Base-by-base conservation (phyloP, 2,113 vertebrate genomes). In the Polypterus bichir region DNA sequence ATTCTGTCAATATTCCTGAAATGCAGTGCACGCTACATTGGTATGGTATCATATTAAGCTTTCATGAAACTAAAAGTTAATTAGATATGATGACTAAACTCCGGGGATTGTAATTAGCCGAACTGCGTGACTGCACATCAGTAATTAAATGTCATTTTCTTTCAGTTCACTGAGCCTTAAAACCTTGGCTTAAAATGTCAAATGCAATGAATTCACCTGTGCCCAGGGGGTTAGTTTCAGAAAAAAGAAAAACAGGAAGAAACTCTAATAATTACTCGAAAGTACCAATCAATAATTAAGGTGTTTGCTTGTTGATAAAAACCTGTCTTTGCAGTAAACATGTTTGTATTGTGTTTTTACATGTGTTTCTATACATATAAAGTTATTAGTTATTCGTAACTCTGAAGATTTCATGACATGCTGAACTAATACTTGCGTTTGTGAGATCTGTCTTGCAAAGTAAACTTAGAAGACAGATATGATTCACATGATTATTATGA, bases 51-150 rank as follows among this genome's bases (percentile, higher is more conserved):
- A 76, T 84, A 90, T 91, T 91, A 89, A 87, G 86, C 85, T 89
- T 92, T 88, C 87, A 88, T 87, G 81, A 87, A 90, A 88, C 82
- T 81, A 84, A 88, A 91, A 91, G 87, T 91, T 90, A 92, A 92
- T 93, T 89, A 86, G 85, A 86, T 83, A 88, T 91, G 87, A 89
- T 91, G 84, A 86, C 84, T 90, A 83, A 90, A 89, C 88, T 86
- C 86, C 75, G 76, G 87, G 87, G 89, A 90, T 88, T 78, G 80
- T 90, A 89, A 91, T 91, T 91, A 91, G 84, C 85, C 69, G 75
- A 88, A 85, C 77, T 80, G 85, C 85, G 85, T 85, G 87, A 86
- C 83, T 92, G 82, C 86, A 87, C 82, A 86, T 86, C 86, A 90
- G 88, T 89, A 91, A 92, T 89, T 89, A 91, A 91, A 91, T 91